These are phyloP conservation scores for Cancer borealis DNA, from an alignment of 2,888 invertebrate genomes.

Conservation along the genomic window DNA sequence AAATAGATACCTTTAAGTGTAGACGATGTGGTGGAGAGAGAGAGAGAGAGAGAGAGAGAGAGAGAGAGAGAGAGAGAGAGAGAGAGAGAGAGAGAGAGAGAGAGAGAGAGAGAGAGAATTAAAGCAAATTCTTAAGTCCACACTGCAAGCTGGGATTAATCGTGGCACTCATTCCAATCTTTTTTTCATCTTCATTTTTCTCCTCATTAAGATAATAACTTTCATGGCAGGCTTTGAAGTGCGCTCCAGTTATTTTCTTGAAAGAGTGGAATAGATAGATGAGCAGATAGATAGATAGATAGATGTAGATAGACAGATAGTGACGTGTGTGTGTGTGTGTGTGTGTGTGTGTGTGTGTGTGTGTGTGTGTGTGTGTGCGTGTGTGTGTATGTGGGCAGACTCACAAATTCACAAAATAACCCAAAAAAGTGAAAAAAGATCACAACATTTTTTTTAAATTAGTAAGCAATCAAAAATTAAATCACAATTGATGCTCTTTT, in stretches of 20 bases:
- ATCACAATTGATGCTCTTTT: background rate
- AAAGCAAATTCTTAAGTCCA: background rate
- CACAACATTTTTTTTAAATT: too few species aligned
- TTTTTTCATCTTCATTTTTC: background rate
- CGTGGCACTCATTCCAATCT: background rate
- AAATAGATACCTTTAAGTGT: background rate
- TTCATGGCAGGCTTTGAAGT: background rate
- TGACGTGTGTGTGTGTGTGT: too few species aligned
- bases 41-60: background rate
- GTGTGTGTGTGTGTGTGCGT: too few species aligned
- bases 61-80: constrained; percentile 31
- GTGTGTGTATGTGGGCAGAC: too few species aligned
- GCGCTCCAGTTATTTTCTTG: background rate
- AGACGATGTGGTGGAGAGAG: background rate
- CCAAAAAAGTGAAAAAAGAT: too few species aligned
- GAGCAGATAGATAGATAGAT: background rate
- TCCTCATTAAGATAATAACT: constrained; percentile 11
- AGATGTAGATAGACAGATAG: too few species aligned
- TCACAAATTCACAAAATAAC: too few species aligned
- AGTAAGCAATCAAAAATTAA: background rate
- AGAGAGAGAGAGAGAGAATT: constrained; percentile 29
- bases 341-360: too few species aligned
- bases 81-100: constrained; percentile 34
- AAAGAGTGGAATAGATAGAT: background rate
- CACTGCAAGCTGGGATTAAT: background rate